Evolutionary conservation across 2,888 invertebrate genomes (phyloP), one percentile per base, ranked within the genome.

Genomic region (Epinotia nisella): DNA sequence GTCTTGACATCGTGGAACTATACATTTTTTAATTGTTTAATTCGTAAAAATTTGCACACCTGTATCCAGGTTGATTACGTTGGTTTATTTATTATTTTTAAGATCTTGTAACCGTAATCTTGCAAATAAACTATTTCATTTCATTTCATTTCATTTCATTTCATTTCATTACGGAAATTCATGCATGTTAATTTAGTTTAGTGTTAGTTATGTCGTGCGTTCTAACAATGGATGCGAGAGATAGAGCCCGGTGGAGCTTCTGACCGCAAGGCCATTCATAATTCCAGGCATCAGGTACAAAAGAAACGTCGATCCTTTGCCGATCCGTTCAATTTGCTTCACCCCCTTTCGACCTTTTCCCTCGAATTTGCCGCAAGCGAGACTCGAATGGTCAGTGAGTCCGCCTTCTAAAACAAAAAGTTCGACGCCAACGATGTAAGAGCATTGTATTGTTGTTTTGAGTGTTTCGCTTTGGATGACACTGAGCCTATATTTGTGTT

Each of bases 311-410:
- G 70, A 75, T 76, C 78, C 71, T 45, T 66, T 51, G 74, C 71
- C 76, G 75, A 76, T 73, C 75, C 75, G 74, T 78, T 79, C 78
- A 80, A 79, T 80, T 79, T 80, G 75, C 77, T 77, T 74, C 75
- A 76, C 75, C 76, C 76, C 78, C 9, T 39, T 61, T 77, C 76
- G 76, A 74, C 75, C 75, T 74, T 78, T 76, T 74, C 74, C 77
- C 75, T n/a, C 76, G 71, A 75, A 76, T 77, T 74, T 76, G 75
- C 74, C 73, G 70, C 76, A 75, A 74, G 76, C 73, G 74, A 75
- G 61, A 64, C 51, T 75, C 60, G 69, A 55, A 60, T 64, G 66
- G 19, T 55, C 68, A 70, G 45, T 51, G 45, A 19, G 65, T 11
- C 68, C 62, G 58, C 2, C 5, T 24, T 15, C 24, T 4, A 29